phyloP scores from a whole-genome alignment of 1,140 invertebrate genomes.

The Catajapyx aquilonaris region DNA sequence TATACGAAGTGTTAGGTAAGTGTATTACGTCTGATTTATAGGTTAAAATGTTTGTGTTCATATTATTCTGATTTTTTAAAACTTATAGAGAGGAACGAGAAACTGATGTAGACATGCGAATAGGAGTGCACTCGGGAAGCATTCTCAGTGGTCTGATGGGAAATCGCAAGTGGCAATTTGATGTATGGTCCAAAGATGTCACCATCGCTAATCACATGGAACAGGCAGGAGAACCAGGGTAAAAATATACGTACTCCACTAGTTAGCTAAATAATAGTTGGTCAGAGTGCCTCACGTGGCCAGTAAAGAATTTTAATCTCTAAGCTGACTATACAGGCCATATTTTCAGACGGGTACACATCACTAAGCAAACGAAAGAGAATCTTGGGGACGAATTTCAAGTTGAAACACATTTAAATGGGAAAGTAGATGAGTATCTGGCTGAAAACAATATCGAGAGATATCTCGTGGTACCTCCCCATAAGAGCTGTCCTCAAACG shows the following conservation, averaged over 20 bases:
- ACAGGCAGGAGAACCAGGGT: constrained; percentile 73
- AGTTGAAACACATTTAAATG: constrained; percentile 36
- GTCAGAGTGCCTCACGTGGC: too few relatives aligned
- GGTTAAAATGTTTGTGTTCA: not conserved
- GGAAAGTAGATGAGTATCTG: constrained; percentile 39
- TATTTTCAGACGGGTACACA: constrained; percentile 49
- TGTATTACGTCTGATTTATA: not conserved
- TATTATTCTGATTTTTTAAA: not conserved
- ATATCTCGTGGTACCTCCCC: constrained; percentile 40
- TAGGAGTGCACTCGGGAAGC: constrained; percentile 84
- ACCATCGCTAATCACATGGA: constrained; percentile 91
- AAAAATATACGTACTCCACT: too few relatives aligned
- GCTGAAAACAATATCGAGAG: constrained; percentile 46
- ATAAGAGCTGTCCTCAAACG: too few relatives aligned
- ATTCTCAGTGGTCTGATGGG: constrained; percentile 82
- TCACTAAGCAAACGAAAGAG: constrained; percentile 57
- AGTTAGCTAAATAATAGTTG: too few relatives aligned
- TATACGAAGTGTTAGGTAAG: constrained; percentile 47
- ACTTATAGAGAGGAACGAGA: constrained; percentile 39
- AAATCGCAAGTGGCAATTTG: constrained; percentile 84
- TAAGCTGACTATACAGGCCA: too few relatives aligned
- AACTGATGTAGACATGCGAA: constrained; percentile 83
- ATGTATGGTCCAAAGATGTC: constrained; percentile 90
- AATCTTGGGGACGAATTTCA: constrained; percentile 42
- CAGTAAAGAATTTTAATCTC: too few relatives aligned